phyloP scores from a whole-genome alignment of 2,113 vertebrate species.

The Excalfactoria chinensis region DNA sequence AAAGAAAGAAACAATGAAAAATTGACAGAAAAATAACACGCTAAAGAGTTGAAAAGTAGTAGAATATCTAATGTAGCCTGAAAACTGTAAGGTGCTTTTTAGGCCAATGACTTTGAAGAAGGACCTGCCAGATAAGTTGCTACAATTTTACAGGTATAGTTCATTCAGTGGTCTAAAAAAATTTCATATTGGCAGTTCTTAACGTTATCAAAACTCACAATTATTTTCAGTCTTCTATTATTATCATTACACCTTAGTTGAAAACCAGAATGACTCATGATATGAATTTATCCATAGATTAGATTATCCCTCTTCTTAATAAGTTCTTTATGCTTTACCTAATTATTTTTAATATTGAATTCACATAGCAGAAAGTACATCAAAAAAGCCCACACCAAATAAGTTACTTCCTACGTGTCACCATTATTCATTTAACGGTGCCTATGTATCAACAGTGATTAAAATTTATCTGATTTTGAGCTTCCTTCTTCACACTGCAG shows the following conservation, averaged over 20 bases:
- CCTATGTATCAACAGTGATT: background rate
- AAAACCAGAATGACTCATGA: background rate
- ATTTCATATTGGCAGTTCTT: background rate
- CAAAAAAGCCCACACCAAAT: no score
- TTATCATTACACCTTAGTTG: background rate
- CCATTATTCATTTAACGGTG: background rate
- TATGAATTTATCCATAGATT: no score
- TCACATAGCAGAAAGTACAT: no score
- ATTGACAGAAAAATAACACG: background rate
- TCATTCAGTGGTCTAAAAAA: background rate
- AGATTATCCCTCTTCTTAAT: background rate
- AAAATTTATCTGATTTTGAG: background rate
- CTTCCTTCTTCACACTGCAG: background rate
- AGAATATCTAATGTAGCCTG: background rate
- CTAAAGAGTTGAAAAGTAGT: background rate
- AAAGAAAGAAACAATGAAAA: background rate
- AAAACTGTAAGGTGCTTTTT: background rate
- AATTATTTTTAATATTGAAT: background rate
- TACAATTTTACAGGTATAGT: background rate
- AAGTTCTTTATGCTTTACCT: background rate
- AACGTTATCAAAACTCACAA: background rate
- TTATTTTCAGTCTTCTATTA: background rate
- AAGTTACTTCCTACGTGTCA: background rate
- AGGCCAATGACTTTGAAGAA: background rate
- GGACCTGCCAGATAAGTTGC: background rate